Base-by-base conservation (phyloP, 2,888 invertebrate genomes). In the Dione juno region DNA sequence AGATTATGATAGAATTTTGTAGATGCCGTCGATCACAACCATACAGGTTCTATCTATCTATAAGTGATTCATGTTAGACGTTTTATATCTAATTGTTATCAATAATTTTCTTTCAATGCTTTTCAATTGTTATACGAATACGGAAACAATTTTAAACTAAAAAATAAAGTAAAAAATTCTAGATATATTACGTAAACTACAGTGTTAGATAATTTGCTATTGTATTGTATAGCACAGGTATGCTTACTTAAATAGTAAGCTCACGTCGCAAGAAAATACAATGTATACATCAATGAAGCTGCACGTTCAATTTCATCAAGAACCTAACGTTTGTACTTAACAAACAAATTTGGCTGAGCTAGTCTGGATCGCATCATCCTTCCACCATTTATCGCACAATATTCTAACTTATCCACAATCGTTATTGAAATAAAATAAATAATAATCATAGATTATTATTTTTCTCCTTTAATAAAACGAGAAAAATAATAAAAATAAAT, bases 301-400 rank as follows among this genome's bases (percentile, higher is more conserved):
- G 7, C 28, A 53, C n/a, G 28, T 35, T 53, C 53, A 53, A 35
- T 53, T 53, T 53, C 53, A 53, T 53, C 53, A 28, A 53, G 53
- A 7, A 14, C 35, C 35, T 35, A 53, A 53, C 14, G 53, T 53
- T 53, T 53, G 35, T 53, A 53, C 8, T 35, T 5, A 13, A 21
- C 53, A 53, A 53, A 53, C 53, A 28, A 53, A 28, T 53, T 28
- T 53, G 28, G 28, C 28, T 53, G 53, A 52, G 53, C 28, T 53
- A 53, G 28, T 53, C 28, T 28, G 28, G 53, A 53, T 28, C 8
- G 53, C 14, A 28, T 28, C 53, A 53, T 28, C 14, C 28, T 2
- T 14, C 6, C 14, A 6, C 28, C 53, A 14, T 53, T 53, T 53
- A 53, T 53, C 3, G 52, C 14, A 28, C 53, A 53, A 28, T 53